Base-by-base conservation (phyloP, 2,888 invertebrate species). In the Cheilosia grossa region DNA sequence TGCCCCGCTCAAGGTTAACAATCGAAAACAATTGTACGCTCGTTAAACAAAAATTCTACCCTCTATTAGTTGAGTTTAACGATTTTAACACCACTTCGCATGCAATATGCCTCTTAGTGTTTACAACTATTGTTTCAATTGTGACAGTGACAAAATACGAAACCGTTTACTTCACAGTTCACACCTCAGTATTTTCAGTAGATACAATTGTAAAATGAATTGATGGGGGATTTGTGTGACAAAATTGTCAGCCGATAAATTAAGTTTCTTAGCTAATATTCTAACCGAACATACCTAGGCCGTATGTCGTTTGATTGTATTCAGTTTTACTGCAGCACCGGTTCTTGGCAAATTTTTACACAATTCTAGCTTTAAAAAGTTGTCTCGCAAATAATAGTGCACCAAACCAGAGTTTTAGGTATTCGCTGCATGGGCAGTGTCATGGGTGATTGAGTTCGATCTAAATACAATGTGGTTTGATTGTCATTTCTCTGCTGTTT, bases 11-110 rank as follows among this genome's bases (percentile, higher is more conserved):
- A 51, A 51, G 51, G 51, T 51, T 51, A 51, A n/a, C 24, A 51
- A 17, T 44, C 37, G 15, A 0, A 21, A 19, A n/a, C 13, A 44
- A 42, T 24, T 24, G 5, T 10, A 44, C 44, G 27, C 42, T 44
- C 27, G 61, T 63, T 63, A 17, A 44, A 44, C 21, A 51, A 51
- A 21, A 24, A 51, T 63, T 63, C 30, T 27, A 63, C 47, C 44
- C 61, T 19, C 17, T 17, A 19, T 17, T 44, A 27, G 7, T 10
- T 10, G 7, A 42, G 42, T 42, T 63, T 27, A 63, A 21, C 15
- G 27, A 63, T 10, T 47, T 47, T 27, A 47, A 27, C 61, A 47
- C 30, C 44, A 21, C 19, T 4, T 7, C 3, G 17, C 42, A n/a
- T 47, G 61, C 30, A 44, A 30, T 47, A 17, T 47, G 2, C 13